Percentiles rank a stretch among this genome's conserved stretches.
Evolutionary conservation across 2,888 invertebrate species (phyloP).

Genomic region (Chironomus tentans): DNA sequence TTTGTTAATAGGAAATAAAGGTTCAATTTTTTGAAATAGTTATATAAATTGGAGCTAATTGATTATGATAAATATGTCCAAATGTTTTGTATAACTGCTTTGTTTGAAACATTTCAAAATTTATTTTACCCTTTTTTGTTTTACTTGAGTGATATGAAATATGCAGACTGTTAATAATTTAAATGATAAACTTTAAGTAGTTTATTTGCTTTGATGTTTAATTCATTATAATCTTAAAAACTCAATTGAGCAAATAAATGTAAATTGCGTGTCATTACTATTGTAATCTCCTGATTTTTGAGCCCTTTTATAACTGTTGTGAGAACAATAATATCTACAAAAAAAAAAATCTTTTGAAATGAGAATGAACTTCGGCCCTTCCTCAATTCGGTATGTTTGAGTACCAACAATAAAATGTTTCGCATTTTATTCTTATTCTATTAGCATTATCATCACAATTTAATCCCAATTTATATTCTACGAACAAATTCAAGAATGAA

Average conservation of each 20-base stretch:
- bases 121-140: too few species aligned
- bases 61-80: neutral
- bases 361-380: neutral
- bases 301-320: neutral
- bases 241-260: slow-evolving; percentile 22
- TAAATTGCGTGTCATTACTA: neutral
- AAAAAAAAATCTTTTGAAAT: neutral
- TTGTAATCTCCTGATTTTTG: neutral
- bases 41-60: slow-evolving; percentile 9
- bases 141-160: neutral
- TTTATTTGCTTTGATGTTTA: neutral
- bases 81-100: neutral
- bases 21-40: neutral
- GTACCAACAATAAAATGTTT: neutral
- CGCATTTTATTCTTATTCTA: slow-evolving; percentile 2
- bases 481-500: neutral
- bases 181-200: neutral
- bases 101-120: too few species aligned
- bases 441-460: slow-evolving; percentile 25
- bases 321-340: neutral
- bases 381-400: neutral
- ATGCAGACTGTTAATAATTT: neutral
- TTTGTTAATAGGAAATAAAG: neutral
- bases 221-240: neutral
- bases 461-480: slow-evolving; percentile 25